Conservation (phyloP, 2,888 invertebrate species). For the Synanthedon myopaeformis region DNA sequence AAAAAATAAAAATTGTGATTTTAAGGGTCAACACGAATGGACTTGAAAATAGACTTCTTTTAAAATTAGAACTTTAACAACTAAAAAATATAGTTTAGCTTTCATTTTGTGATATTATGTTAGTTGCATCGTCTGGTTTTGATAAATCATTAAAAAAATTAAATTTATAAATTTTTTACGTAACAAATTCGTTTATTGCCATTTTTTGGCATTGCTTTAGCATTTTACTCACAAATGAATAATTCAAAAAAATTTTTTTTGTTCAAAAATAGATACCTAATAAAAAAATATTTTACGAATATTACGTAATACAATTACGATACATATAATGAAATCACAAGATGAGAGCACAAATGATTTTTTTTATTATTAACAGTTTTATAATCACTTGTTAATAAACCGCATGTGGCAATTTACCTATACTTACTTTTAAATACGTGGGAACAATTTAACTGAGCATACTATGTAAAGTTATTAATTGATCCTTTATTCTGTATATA, state of each 20-base stretch:
- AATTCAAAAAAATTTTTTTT: too few species aligned
- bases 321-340: neutral
- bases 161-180: too few species aligned
- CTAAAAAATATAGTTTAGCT: neutral
- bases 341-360: neutral
- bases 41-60: neutral
- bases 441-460: neutral
- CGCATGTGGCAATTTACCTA: slow-evolving; percentile 25
- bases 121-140: too few species aligned
- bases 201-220: too few species aligned
- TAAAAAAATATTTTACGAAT: too few species aligned
- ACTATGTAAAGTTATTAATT: too few species aligned
- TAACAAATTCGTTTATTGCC: too few species aligned
- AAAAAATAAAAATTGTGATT: neutral
- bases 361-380: neutral
- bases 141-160: too few species aligned
- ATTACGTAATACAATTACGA: too few species aligned
- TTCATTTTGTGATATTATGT: neutral
- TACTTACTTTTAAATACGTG: neutral
- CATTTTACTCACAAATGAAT: too few species aligned
- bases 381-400: slow-evolving; percentile 10
- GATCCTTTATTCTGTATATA: too few species aligned
- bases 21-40: neutral
- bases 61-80: neutral
- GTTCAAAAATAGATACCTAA: too few species aligned